phyloP scores from a whole-genome alignment of 1,140 invertebrate genomes.

The Aphaenogaster ashmeadi region DNA sequence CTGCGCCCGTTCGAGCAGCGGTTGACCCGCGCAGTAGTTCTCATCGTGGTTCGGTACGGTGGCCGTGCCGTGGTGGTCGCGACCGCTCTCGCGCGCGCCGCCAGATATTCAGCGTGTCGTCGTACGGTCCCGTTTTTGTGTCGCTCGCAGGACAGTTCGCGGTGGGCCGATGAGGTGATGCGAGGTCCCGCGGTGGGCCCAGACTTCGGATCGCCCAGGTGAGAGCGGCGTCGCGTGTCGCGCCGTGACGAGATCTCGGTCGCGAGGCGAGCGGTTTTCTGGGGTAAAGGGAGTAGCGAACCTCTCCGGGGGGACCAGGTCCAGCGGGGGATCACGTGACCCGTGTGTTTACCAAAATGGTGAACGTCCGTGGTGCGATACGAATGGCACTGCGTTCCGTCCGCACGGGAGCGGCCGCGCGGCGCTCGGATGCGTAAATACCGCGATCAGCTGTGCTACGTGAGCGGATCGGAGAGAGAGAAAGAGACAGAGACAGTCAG shows the following conservation, averaged over 20 bases:
- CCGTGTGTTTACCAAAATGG: slow-evolving; percentile 86
- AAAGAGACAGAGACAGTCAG: background rate
- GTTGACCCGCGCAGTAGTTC: slow-evolving; percentile 31
- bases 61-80: slow-evolving; percentile 2
- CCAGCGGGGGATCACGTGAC: slow-evolving; percentile 82
- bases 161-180: slow-evolving; percentile 69
- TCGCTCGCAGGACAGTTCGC: background rate
- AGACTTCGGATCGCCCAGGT: slow-evolving; percentile 78
- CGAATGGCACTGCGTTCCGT: slow-evolving; percentile 71
- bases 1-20: slow-evolving; percentile 1
- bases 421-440: slow-evolving; percentile 40
- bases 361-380: slow-evolving; percentile 77
- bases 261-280: slow-evolving; percentile 55
- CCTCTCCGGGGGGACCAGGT: slow-evolving; percentile 72
- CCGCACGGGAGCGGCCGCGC: slow-evolving; percentile 18
- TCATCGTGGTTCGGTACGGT: background rate
- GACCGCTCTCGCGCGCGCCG: background rate
- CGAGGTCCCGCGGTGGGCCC: slow-evolving; percentile 39
- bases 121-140: background rate
- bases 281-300: slow-evolving; percentile 78
- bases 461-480: background rate
- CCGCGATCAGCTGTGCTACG: slow-evolving; percentile 30
- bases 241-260: slow-evolving; percentile 42
- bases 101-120: slow-evolving; percentile 17
- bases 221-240: slow-evolving; percentile 59